A percentile compares a stretch with the other conserved stretches of the same genome.
Conservation (phyloP, 2,888 invertebrate species). For the Calameuta filiformis region DNA sequence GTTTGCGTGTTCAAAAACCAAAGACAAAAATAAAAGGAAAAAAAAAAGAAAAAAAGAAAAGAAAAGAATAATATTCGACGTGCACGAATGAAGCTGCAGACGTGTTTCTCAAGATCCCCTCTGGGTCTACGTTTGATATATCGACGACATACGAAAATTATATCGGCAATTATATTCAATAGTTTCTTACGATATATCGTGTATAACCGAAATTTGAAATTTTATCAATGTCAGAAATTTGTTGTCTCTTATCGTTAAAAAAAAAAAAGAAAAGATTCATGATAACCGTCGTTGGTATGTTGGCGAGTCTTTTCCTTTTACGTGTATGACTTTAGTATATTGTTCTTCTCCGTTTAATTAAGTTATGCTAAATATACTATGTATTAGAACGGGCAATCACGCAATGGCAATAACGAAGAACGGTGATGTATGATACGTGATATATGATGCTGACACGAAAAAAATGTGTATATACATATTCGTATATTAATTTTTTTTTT, state of each 20-base stretch:
- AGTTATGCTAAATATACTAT: neutral
- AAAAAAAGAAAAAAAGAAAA: neutral
- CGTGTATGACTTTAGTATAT: neutral
- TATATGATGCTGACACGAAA: neutral
- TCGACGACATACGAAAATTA: neutral
- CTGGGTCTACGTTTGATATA: neutral
- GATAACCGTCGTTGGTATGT: too few species aligned
- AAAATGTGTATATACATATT: neutral
- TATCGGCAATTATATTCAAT: too few species aligned
- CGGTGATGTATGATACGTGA: neutral
- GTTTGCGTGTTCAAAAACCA: neutral
- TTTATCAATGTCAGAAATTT: neutral
- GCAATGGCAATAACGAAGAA: neutral
- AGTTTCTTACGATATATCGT: neutral
- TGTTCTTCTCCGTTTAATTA: neutral
- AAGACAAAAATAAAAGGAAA: constrained; percentile 8
- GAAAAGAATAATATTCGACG: neutral
- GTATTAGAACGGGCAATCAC: neutral
- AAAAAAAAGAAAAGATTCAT: too few species aligned
- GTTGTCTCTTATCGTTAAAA: too few species aligned
- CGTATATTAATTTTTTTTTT: neutral
- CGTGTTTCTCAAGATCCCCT: neutral
- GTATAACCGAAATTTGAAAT: neutral
- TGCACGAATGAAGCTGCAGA: neutral
- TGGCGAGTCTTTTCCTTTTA: too few species aligned